A percentile compares a stretch with the other conserved stretches of the same genome.
Evolutionary conservation across 2,888 invertebrate genomes (phyloP).

Genomic region (Rhagonycha lutea): DNA sequence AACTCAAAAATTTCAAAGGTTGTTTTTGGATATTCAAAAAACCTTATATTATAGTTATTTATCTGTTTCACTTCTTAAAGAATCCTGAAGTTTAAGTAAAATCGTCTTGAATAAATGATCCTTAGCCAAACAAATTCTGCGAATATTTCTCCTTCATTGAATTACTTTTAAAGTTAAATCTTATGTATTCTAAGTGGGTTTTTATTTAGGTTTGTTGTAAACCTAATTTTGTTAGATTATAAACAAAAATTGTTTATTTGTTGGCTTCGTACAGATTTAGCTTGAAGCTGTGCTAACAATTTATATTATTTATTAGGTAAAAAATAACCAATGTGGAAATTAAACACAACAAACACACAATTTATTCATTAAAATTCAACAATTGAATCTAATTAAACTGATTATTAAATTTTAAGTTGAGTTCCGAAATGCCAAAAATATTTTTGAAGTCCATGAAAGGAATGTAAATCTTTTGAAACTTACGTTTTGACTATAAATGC

Average conservation of each 20-base stretch:
- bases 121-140: neutral
- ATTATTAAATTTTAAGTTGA: neutral
- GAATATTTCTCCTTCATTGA: neutral
- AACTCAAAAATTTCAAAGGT: no score
- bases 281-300: neutral
- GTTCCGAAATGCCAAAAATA: neutral
- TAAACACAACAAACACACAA: neutral
- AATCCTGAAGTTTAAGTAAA: neutral
- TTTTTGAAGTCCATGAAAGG: neutral
- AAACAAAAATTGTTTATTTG: neutral
- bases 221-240: neutral
- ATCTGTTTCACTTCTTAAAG: neutral
- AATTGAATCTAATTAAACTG: neutral
- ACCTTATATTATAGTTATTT: neutral
- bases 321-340: neutral
- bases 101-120: neutral
- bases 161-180: neutral
- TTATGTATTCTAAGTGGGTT: neutral
- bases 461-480: neutral
- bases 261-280: neutral
- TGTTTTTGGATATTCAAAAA: neutral
- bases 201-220: neutral
- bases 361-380: neutral
- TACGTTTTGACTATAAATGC: neutral
- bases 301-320: neutral